These are phyloP conservation scores for Ceyx melanurus DNA, from an alignment of 2,113 vertebrate genomes.

Conservation along the genomic window DNA sequence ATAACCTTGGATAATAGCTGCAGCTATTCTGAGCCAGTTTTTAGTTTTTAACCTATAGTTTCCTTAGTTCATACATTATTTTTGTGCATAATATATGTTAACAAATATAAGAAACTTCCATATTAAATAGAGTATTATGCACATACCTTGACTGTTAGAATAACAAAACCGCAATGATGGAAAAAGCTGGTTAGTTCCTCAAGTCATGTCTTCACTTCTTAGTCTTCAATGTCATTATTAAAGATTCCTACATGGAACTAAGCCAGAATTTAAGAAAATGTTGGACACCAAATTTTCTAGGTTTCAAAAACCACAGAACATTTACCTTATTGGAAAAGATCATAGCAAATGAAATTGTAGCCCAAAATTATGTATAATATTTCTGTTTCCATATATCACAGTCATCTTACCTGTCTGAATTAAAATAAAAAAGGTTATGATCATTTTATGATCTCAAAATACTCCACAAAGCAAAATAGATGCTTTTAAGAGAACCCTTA, in stretches of 20 bases:
- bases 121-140: accelerated
- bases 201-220: background rate
- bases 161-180: background rate
- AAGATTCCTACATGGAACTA: background rate
- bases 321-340: background rate
- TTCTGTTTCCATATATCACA: background rate
- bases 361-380: background rate
- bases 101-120: background rate
- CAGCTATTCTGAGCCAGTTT: background rate
- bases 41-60: background rate
- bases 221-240: background rate
- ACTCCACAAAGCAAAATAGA: background rate
- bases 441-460: background rate
- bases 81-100: background rate
- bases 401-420: background rate
- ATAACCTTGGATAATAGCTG: background rate
- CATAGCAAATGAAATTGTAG: background rate
- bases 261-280: background rate
- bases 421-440: background rate
- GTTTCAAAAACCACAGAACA: background rate
- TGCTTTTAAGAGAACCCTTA: background rate
- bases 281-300: background rate
- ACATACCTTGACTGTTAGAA: background rate
- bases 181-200: background rate
- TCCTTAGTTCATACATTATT: background rate